phyloP scores from a whole-genome alignment of 2,888 invertebrate genomes.

The Ctena decussata region DNA sequence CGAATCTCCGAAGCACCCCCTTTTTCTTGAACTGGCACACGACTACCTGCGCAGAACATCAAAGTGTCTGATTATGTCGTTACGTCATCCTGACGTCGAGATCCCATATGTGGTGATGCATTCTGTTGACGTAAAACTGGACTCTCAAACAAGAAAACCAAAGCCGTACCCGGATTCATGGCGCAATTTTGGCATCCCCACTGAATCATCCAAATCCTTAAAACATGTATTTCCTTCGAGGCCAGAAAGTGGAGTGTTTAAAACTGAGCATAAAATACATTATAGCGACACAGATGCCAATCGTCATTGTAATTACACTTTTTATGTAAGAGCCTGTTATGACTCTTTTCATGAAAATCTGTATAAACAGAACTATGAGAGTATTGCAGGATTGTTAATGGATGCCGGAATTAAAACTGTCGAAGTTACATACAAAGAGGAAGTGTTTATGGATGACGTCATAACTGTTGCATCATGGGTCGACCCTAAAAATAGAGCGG shows the following conservation, averaged over 20 bases:
- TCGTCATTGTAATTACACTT: conserved; percentile 40
- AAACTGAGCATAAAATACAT: conserved; percentile 20
- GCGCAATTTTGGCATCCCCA: conserved; percentile 24
- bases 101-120: conserved; percentile 19
- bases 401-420: conserved; percentile 40
- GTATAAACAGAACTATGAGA: background rate
- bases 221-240: conserved; percentile 26
- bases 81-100: conserved; percentile 27
- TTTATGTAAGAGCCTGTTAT: conserved; percentile 29
- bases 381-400: background rate
- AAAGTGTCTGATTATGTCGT: background rate
- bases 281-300: conserved; percentile 52
- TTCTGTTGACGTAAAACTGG: conserved; percentile 39
- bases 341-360: conserved; percentile 47
- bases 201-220: conserved; percentile 17
- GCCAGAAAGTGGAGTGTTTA: background rate
- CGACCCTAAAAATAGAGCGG: background rate
- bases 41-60: conserved; percentile 43
- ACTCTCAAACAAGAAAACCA: conserved; percentile 40
- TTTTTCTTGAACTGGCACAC: conserved; percentile 19
- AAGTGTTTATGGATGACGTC: conserved; percentile 40
- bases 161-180: conserved; percentile 43
- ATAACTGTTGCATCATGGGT: conserved; percentile 44
- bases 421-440: conserved; percentile 38
- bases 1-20: conserved; percentile 36